phyloP scores from a whole-genome alignment of 2,888 invertebrate genomes.

The Cheilosia soror region DNA sequence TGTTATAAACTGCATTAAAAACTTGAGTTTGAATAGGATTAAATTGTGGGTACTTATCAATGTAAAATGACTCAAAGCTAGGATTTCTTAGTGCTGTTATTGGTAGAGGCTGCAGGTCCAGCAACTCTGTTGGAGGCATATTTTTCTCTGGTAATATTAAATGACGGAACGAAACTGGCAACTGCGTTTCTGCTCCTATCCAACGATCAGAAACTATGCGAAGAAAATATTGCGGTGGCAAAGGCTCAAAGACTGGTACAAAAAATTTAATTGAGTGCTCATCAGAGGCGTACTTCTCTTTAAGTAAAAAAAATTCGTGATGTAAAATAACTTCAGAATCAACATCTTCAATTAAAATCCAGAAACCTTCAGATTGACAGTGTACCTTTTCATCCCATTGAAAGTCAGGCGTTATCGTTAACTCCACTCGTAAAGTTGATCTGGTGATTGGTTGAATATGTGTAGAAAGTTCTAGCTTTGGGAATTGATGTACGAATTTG shows the following conservation, averaged over 20 bases:
- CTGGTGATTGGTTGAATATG: slow-evolving; percentile 99
- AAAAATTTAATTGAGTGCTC: slow-evolving; percentile 99
- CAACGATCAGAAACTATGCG: slow-evolving; percentile 95
- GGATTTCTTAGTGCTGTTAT: slow-evolving; percentile 95
- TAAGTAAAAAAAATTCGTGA: slow-evolving; percentile 97
- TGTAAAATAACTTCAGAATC: slow-evolving; percentile 96
- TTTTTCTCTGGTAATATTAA: slow-evolving; percentile 99
- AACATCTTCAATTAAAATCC: slow-evolving; percentile 94
- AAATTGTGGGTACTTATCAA: slow-evolving; percentile 94
- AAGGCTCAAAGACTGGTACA: slow-evolving; percentile 98
- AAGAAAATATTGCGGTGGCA: slow-evolving; percentile 99
- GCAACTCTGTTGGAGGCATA: slow-evolving; percentile 97
- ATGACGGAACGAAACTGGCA: slow-evolving; percentile 98
- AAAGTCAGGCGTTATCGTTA: slow-evolving; percentile 99
- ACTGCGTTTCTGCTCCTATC: slow-evolving; percentile 97
- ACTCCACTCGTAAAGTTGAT: slow-evolving; percentile 95
- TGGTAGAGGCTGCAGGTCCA: slow-evolving; percentile 98
- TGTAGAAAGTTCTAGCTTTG: slow-evolving; percentile 97
- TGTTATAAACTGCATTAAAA: slow-evolving; percentile 99
- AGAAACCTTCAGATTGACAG: slow-evolving; percentile 93
- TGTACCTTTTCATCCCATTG: slow-evolving; percentile 98
- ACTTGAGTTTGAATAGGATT: slow-evolving; percentile 99
- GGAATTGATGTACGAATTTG: slow-evolving; percentile 94
- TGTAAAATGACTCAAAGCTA: slow-evolving; percentile 93
- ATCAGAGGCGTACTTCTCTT: slow-evolving; percentile 96